Conservation (phyloP, 2,888 invertebrate species). For the Belgica antarctica region DNA sequence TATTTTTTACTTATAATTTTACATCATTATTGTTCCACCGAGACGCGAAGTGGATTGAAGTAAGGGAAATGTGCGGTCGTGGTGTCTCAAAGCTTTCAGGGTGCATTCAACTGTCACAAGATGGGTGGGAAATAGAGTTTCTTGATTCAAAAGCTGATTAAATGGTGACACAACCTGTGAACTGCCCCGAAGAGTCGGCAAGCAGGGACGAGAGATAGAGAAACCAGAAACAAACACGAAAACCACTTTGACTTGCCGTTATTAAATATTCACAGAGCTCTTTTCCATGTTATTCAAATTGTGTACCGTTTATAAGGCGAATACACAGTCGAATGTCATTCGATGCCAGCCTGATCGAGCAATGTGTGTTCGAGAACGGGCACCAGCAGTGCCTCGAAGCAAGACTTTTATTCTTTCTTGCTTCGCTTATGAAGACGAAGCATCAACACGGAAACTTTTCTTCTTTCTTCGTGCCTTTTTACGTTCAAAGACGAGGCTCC, state of each 20-base stretch:
- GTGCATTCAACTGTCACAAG: no score
- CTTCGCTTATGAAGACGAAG: no score
- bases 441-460: no score
- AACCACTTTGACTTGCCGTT: conserved; percentile 32
- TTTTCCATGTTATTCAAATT: conserved; percentile 24
- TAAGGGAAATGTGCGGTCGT: not conserved
- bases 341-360: conserved; percentile 17
- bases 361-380: not conserved
- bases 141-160: no score
- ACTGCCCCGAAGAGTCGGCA: no score
- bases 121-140: no score
- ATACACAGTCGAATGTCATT: conserved; percentile 10
- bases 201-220: not conserved
- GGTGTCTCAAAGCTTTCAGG: no score
- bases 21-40: conserved; percentile 17
- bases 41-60: no score
- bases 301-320: conserved; percentile 17
- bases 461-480: not conserved
- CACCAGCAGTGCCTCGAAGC: not conserved
- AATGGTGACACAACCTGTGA: no score
- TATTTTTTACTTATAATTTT: not conserved
- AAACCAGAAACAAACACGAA: conserved; percentile 19
- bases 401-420: not conserved
- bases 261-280: conserved; percentile 32
- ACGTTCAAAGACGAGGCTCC: not conserved